Percentiles rank a stretch among this genome's conserved stretches.
Evolutionary conservation across 2,797 vertebrate species (phyloP).

Genomic region (Trachurus trachurus): DNA sequence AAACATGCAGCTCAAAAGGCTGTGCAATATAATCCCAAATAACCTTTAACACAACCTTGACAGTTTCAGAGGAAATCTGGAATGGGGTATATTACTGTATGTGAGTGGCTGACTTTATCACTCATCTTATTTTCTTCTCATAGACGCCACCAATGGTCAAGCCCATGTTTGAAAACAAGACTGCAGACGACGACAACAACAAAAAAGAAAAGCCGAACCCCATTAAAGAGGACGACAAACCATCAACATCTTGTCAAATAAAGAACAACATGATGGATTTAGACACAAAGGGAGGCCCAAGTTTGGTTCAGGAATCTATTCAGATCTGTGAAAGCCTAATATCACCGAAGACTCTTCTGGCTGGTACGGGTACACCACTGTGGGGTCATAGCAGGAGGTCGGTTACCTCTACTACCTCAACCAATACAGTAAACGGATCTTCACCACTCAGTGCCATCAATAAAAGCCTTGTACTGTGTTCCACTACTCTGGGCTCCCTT

Average conservation of each 20-base stretch:
- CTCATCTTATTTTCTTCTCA: conserved; percentile 21
- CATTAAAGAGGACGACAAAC: conserved; percentile 23
- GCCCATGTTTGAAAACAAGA: conserved; percentile 42
- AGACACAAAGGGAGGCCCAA: conserved; percentile 3
- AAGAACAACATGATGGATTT: background rate
- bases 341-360: conserved; percentile 75
- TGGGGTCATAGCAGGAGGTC: conserved; percentile 31
- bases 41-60: background rate
- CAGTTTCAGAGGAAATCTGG: background rate
- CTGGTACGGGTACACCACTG: conserved; percentile 42
- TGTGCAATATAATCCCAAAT: background rate
- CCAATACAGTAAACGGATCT: conserved; percentile 17
- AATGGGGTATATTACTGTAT: background rate
- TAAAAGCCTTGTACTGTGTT: conserved; percentile 82
- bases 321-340: conserved; percentile 67
- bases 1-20: background rate
- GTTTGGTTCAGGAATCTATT: conserved; percentile 5
- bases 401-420: conserved; percentile 12
- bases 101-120: conserved; percentile 13
- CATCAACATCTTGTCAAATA: conserved; percentile 23
- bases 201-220: conserved; percentile 32
- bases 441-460: conserved; percentile 22
- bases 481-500: conserved; percentile 85
- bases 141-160: conserved; percentile 68
- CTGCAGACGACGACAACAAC: conserved; percentile 22